These are phyloP conservation scores for Synaphobranchus kaupii DNA, from an alignment of 2,797 vertebrate species.

Conservation along the genomic window DNA sequence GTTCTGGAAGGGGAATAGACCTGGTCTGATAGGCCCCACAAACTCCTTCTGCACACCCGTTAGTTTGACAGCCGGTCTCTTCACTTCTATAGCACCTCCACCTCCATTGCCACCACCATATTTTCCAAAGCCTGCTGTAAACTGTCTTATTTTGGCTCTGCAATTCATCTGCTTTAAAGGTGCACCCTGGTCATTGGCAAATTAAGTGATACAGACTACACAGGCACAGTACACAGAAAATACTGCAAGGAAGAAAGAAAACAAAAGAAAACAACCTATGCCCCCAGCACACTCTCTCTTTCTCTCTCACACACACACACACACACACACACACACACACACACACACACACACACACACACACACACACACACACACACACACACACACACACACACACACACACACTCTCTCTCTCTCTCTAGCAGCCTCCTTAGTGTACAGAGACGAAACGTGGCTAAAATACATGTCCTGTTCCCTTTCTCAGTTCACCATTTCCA, in stretches of 20 bases:
- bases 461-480: background rate
- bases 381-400: too few species aligned
- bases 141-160: conserved; percentile 92
- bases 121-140: conserved; percentile 87
- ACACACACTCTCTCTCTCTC: background rate
- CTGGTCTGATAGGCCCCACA: conserved; percentile 73
- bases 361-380: too few species aligned
- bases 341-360: too few species aligned
- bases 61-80: conserved; percentile 70
- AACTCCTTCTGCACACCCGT: conserved; percentile 88
- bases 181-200: background rate
- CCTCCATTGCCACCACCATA: too few species aligned
- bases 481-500: background rate
- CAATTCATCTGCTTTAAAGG: conserved; percentile 71
- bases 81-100: conserved; percentile 59
- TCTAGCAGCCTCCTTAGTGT: background rate
- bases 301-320: background rate
- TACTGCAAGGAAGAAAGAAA: background rate
- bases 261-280: background rate
- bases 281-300: background rate
- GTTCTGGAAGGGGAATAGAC: conserved; percentile 70
- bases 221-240: background rate
- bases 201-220: background rate
- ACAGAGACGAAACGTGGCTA: background rate
- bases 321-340: background rate